Conservation (phyloP, 2,888 invertebrate genomes). For the Meiosimyza decipiens region DNA sequence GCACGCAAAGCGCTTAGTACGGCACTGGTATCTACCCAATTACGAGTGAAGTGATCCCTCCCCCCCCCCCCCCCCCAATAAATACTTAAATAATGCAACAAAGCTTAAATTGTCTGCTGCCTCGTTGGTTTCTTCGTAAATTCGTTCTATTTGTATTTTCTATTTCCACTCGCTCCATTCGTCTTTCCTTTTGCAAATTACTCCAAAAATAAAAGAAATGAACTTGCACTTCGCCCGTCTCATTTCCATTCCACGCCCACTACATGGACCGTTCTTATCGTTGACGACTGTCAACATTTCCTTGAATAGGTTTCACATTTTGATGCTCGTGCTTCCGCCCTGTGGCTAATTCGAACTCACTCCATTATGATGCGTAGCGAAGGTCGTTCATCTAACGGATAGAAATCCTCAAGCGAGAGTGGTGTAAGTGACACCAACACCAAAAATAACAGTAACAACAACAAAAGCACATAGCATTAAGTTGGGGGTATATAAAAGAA, state of each 20-base stretch:
- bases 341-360: constrained; percentile 4
- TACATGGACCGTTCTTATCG: not conserved
- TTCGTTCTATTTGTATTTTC: not conserved
- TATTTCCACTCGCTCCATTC: too few species aligned
- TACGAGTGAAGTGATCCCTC: too few species aligned
- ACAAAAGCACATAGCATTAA: not conserved
- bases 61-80: too few species aligned
- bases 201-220: not conserved
- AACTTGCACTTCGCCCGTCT: not conserved
- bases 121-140: not conserved
- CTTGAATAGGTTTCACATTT: constrained; percentile 18
- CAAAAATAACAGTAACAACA: not conserved
- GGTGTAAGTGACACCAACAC: not conserved
- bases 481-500: too few species aligned
- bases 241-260: not conserved
- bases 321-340: constrained; percentile 1
- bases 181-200: too few species aligned
- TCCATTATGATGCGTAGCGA: constrained; percentile 10
- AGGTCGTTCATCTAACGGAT: not conserved
- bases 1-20: too few species aligned
- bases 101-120: constrained; percentile 6
- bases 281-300: not conserved
- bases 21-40: too few species aligned
- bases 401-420: too few species aligned
- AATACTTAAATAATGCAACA: too few species aligned